Percentiles rank a stretch among this genome's conserved stretches.
Evolutionary conservation across 2,888 invertebrate genomes (phyloP).

Genomic region (Calameuta pallipes): DNA sequence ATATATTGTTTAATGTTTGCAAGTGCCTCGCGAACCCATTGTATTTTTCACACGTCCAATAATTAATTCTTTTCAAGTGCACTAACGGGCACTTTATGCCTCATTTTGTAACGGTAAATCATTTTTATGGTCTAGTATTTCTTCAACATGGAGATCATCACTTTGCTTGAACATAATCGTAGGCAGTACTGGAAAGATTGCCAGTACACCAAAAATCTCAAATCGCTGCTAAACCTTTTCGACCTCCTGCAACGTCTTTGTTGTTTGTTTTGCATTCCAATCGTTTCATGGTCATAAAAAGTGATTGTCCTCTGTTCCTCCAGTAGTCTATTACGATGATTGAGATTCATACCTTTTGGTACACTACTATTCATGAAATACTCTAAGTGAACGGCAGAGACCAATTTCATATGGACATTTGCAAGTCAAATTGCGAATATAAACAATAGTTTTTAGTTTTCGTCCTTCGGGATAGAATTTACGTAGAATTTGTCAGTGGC

Average conservation of each 20-base stretch:
- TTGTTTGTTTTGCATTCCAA: constrained; percentile 44
- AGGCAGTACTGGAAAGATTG: constrained; percentile 45
- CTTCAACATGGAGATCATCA: constrained; percentile 43
- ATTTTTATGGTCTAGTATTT: constrained; percentile 27
- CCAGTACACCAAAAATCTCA: constrained; percentile 38
- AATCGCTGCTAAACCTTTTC: constrained; percentile 34
- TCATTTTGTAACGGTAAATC: no score
- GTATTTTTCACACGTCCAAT: no score
- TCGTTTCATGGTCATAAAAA: constrained; percentile 45
- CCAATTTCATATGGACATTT: constrained; percentile 63
- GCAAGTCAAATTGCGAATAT: constrained; percentile 65
- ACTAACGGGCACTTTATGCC: no score
- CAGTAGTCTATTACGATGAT: constrained; percentile 38
- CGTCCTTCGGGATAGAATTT: no score
- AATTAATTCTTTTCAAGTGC: no score
- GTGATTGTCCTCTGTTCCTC: constrained; percentile 42
- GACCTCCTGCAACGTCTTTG: constrained; percentile 44
- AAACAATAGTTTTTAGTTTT: no score
- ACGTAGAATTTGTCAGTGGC: no score
- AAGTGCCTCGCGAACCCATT: no score
- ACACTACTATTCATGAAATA: constrained; percentile 67
- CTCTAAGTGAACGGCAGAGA: constrained; percentile 65
- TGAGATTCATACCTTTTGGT: constrained; percentile 32
- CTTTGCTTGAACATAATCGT: constrained; percentile 45
- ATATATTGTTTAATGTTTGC: no score